Base-by-base conservation (phyloP, 1,140 invertebrate genomes). In the Scaptomyza graminum region DNA sequence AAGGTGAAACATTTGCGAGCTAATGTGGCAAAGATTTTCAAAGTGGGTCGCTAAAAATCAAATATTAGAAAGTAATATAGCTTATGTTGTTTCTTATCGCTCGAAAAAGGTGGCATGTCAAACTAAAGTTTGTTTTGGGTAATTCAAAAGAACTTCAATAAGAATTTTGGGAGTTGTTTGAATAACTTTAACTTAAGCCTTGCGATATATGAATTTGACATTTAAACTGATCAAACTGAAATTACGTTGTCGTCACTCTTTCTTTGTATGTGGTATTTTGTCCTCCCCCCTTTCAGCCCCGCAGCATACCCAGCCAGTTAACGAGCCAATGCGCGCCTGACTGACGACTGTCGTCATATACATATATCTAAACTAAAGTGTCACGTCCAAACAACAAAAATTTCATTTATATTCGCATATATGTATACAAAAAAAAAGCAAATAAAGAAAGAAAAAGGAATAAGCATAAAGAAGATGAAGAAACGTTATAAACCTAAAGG, bases 361-460 rank as follows among this genome's bases (percentile, higher is more conserved):
- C 78, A 88, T 87, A 88, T 82, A 87, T 88, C 67, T 75, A 78
- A 87, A 88, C 82, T 87, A 87, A 87, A 88, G 82, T 88, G 82
- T 87, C 82, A 87, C 82, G 82, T 87, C 79, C 83, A 79, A 88
- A 76, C 83, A 87, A 87, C 82, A 87, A 87, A 87, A 87, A 87
- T 87, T 87, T 87, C 82, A 88, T 88, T 87, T 87, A 87, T 88
- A 88, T 87, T 83, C 83, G 57, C 78, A 82, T 79, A 81, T 76
- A 81, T n/a, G n/a, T 76, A 78, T 39, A 60, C 52, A 56, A 49
- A 55, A 64, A 39, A 49, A 59, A 60, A 57, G 55, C 13, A 63
- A 51, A 61, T 15, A 55, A 39, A 25, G 13, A 43, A 9, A 9
- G 13, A 54, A 41, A 6, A 44, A 49, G 34, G 12, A 74, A 34